phyloP scores from a whole-genome alignment of 2,888 invertebrate species.

The Eutolmus rufibarbis region DNA sequence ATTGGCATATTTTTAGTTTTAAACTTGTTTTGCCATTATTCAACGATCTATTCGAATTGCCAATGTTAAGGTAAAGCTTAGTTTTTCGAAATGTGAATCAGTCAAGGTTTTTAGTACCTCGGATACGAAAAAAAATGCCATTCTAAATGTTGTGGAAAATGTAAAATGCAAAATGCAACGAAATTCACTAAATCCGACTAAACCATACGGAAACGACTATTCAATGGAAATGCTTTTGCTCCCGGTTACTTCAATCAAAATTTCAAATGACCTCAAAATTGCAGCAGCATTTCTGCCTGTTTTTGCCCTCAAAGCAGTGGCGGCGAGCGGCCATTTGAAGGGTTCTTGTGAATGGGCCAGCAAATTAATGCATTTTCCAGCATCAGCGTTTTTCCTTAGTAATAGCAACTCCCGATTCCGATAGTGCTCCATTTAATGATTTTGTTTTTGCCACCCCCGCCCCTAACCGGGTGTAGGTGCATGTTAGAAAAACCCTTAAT shows the following conservation, averaged over 20 bases:
- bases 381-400: neutral
- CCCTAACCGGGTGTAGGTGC: neutral
- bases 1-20: neutral
- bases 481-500: neutral
- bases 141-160: neutral
- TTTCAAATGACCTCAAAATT: neutral
- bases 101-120: neutral
- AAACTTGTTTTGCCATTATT: neutral
- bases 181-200: neutral
- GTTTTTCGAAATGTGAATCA: neutral
- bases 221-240: neutral
- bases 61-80: neutral
- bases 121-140: neutral
- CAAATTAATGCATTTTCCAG: neutral
- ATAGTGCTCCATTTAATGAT: neutral
- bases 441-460: neutral
- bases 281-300: neutral
- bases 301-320: neutral
- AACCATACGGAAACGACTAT: neutral
- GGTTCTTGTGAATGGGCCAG: neutral
- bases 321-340: neutral
- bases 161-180: neutral
- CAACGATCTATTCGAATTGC: neutral
- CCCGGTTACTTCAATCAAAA: neutral
- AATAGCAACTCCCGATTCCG: neutral